Percentiles rank a stretch among this genome's conserved stretches.
phyloP scores from a whole-genome alignment of 2,888 invertebrate genomes.

The Eucriotettix oculatus region DNA sequence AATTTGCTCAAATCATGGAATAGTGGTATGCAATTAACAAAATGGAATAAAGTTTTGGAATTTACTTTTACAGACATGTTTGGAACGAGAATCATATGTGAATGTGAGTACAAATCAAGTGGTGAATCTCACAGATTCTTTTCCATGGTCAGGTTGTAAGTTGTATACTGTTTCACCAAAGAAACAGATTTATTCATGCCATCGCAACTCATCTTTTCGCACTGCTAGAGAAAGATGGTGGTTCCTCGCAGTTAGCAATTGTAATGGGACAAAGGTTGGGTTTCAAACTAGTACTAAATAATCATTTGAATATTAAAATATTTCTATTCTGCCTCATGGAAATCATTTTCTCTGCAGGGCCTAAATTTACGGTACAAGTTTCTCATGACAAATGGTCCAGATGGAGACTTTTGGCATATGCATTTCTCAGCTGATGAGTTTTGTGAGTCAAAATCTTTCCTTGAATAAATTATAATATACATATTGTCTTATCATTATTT shows the following conservation, averaged over 20 bases:
- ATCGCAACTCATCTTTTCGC: slow-evolving; percentile 52
- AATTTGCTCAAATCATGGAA: too few relatives aligned
- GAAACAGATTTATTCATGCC: slow-evolving; percentile 36
- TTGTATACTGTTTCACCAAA: slow-evolving; percentile 15
- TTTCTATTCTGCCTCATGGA: neutral
- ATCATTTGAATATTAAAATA: neutral
- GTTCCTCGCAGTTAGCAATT: slow-evolving; percentile 78
- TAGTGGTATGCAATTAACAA: too few relatives aligned
- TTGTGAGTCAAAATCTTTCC: slow-evolving; percentile 42
- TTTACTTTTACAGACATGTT: slow-evolving; percentile 44
- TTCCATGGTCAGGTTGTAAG: slow-evolving; percentile 42
- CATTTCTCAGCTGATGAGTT: slow-evolving; percentile 93
- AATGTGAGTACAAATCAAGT: slow-evolving; percentile 60
- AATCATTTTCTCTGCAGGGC: slow-evolving; percentile 34
- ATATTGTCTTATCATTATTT: neutral
- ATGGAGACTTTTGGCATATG: slow-evolving; percentile 65
- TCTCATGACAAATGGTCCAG: slow-evolving; percentile 73
- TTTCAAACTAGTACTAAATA: neutral
- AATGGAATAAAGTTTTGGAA: too few relatives aligned
- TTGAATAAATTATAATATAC: neutral
- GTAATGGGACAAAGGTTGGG: slow-evolving; percentile 43
- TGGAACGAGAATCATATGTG: slow-evolving; percentile 53
- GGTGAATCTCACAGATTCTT: slow-evolving; percentile 48
- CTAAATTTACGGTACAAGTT: slow-evolving; percentile 64
- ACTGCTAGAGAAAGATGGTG: slow-evolving; percentile 84